These are phyloP conservation scores for Drosophila atripex DNA, from an alignment of 2,888 invertebrate genomes.

Conservation along the genomic window DNA sequence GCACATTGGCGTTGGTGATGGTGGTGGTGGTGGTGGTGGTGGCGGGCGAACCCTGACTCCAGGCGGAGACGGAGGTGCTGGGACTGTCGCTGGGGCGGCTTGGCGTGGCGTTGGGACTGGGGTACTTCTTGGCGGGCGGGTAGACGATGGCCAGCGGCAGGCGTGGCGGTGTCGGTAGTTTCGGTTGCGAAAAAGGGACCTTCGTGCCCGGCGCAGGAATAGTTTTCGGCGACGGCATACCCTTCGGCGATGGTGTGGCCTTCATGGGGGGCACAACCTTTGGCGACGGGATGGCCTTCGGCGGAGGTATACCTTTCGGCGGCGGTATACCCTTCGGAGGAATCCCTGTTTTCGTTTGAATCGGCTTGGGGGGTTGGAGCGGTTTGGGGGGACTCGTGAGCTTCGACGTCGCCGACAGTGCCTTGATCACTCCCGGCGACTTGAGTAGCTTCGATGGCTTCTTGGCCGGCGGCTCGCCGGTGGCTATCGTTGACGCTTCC, in stretches of 20 bases:
- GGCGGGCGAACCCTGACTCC: too few relatives aligned
- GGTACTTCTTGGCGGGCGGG: slow-evolving; percentile 26
- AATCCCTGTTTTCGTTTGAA: neutral
- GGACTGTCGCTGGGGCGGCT: neutral
- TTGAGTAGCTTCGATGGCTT: neutral
- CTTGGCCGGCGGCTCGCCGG: neutral
- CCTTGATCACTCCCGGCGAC: neutral
- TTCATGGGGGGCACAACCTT: neutral
- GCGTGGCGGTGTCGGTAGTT: neutral
- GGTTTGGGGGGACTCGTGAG: neutral
- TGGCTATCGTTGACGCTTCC: neutral
- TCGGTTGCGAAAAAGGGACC: neutral
- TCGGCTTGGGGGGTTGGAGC: neutral
- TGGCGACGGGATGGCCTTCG: neutral
- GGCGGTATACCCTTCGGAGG: neutral
- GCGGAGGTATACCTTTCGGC: neutral
- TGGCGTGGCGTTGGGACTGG: neutral
- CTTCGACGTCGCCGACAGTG: neutral
- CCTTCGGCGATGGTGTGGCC: neutral
- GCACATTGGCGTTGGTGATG: neutral
- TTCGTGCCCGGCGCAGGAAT: neutral
- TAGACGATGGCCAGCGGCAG: slow-evolving; percentile 56
- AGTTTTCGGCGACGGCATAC: neutral
- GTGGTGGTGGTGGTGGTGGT: neutral
- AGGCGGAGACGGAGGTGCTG: neutral